Conservation (phyloP, 35 echinoderm and acorn worm genomes). For the Apostichopus parvimensis region DNA sequence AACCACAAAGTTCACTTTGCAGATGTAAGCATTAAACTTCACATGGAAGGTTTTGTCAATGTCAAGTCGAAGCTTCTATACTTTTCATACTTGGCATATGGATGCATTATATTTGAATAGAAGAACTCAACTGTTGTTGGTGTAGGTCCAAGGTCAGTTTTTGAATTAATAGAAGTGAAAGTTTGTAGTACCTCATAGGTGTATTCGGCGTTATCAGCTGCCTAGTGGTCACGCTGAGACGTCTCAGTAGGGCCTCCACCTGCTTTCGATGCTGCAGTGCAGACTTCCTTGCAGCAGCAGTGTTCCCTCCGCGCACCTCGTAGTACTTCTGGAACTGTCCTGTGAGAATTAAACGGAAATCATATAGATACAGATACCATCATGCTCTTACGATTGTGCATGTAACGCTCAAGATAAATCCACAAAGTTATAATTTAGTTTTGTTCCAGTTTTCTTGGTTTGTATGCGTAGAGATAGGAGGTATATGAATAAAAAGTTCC, state of each 20-base stretch:
- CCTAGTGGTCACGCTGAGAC: background rate
- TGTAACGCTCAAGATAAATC: background rate
- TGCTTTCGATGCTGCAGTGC: constrained; percentile 2
- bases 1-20: background rate
- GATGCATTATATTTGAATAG: background rate
- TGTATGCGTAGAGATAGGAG: background rate
- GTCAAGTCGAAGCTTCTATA: background rate
- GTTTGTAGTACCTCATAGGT: background rate
- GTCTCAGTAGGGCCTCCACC: background rate
- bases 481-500: background rate
- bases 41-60: background rate
- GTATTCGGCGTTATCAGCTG: background rate
- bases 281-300: constrained; percentile 13
- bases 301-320: constrained; percentile 11
- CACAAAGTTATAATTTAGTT: background rate
- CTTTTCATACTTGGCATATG: background rate
- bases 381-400: background rate
- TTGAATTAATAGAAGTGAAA: background rate
- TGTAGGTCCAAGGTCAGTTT: background rate
- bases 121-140: background rate
- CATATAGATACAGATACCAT: too few relatives aligned
- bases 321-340: constrained; percentile 16
- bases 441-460: background rate
- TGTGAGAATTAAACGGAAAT: background rate
- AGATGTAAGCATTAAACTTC: background rate